phyloP scores from a whole-genome alignment of 2,888 invertebrate genomes.

The Boloria euphrosyne region DNA sequence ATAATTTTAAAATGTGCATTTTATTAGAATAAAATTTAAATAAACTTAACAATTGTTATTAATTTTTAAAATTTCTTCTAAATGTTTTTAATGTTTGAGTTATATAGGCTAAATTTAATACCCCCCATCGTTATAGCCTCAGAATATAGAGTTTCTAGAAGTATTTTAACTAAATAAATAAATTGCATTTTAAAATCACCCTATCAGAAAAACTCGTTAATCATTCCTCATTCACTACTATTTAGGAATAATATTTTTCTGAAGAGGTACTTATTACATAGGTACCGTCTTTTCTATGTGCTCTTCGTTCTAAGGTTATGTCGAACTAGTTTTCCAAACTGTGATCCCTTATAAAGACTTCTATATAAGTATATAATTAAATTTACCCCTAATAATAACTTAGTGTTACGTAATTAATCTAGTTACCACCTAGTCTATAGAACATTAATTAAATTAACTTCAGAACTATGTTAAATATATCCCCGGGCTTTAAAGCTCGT shows the following conservation, averaged over 20 bases:
- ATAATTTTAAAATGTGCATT: background rate
- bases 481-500: constrained; percentile 10
- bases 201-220: too few species aligned
- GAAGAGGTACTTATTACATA: background rate
- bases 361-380: constrained; percentile 71
- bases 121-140: constrained; percentile 33
- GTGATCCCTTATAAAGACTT: constrained; percentile 82
- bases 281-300: constrained; percentile 11
- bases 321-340: constrained; percentile 79
- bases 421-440: constrained; percentile 41
- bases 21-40: constrained; percentile 1
- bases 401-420: constrained; percentile 40
- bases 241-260: background rate
- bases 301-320: constrained; percentile 47
- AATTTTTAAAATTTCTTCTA: background rate
- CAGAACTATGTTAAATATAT: constrained; percentile 9
- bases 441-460: constrained; percentile 5
- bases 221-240: background rate
- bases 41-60: background rate
- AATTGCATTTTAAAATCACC: background rate
- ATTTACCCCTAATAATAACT: constrained; percentile 51
- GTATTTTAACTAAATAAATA: background rate
- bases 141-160: constrained; percentile 23
- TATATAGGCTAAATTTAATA: constrained; percentile 35
- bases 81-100: constrained; percentile 19